phyloP scores from a whole-genome alignment of 2,888 invertebrate species.

The Cylloceria caligata region DNA sequence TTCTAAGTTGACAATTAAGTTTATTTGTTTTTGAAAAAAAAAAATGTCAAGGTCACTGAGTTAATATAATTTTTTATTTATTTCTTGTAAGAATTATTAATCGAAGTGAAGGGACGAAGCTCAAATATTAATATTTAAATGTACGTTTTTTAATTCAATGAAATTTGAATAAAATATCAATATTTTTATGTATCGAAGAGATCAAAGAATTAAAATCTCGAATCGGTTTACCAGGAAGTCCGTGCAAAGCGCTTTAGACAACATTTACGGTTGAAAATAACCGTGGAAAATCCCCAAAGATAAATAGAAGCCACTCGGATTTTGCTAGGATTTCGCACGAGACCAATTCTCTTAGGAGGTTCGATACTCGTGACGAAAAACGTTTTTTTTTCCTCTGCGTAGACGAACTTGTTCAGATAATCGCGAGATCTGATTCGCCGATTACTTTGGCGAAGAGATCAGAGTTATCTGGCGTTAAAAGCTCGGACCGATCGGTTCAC shows the following conservation, averaged over 20 bases:
- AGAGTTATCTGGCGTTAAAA: neutral
- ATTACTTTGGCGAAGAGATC: neutral
- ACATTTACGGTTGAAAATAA: slow-evolving; percentile 71
- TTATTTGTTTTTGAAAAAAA: neutral
- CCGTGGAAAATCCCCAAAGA: slow-evolving; percentile 70
- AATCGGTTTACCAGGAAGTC: slow-evolving; percentile 27
- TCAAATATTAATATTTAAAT: neutral
- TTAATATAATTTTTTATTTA: neutral
- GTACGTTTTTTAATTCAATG: neutral
- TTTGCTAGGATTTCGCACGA: slow-evolving; percentile 16
- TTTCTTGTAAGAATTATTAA: neutral
- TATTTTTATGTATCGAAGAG: neutral
- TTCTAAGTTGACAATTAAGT: neutral
- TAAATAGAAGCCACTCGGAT: slow-evolving; percentile 56
- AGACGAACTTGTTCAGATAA: no score
- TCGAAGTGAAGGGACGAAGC: neutral
- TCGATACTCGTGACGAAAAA: slow-evolving; percentile 10
- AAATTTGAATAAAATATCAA: neutral
- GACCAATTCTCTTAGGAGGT: slow-evolving; percentile 27
- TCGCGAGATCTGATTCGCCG: no score
- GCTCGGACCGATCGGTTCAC: neutral
- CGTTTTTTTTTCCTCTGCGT: neutral
- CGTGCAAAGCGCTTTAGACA: slow-evolving; percentile 44
- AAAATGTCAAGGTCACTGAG: neutral
- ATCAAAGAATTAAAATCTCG: neutral